These are phyloP conservation scores for Papilio elwesi DNA, from an alignment of 2,888 invertebrate species.

Conservation along the genomic window DNA sequence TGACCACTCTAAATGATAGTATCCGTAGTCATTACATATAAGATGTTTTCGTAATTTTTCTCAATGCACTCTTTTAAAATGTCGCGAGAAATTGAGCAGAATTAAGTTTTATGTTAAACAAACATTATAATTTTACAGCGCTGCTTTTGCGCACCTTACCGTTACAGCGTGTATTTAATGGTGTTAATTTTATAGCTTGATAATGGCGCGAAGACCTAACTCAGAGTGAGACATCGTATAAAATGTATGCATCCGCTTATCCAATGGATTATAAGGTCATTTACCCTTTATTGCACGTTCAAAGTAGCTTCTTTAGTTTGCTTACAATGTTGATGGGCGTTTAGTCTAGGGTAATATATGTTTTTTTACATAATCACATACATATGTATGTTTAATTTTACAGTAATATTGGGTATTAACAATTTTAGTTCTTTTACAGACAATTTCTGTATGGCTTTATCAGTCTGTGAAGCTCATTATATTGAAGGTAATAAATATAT, in stretches of 20 bases:
- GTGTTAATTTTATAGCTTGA: constrained; percentile 11
- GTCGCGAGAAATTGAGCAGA: too few species aligned
- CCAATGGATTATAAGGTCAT: constrained; percentile 22
- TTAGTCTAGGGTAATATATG: not conserved
- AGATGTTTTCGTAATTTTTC: too few species aligned
- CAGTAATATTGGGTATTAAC: not conserved
- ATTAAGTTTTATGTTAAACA: too few species aligned
- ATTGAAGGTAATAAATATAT: too few species aligned
- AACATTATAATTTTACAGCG: too few species aligned
- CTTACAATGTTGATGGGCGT: constrained; percentile 9
- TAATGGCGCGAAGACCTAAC: not conserved
- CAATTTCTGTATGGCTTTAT: too few species aligned
- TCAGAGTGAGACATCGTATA: constrained; percentile 10
- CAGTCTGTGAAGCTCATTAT: too few species aligned
- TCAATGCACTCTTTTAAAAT: too few species aligned
- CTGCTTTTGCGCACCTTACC: not conserved
- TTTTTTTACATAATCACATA: not conserved
- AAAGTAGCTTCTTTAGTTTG: constrained; percentile 6
- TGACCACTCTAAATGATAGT: too few species aligned
- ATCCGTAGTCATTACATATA: not conserved
- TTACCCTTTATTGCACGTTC: constrained; percentile 31
- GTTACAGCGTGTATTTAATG: not conserved
- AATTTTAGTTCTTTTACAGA: not conserved
- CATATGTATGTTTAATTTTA: not conserved
- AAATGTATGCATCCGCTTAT: constrained; percentile 25